Conservation (phyloP, 2,888 invertebrate species). For the Artemia sp. region DNA sequence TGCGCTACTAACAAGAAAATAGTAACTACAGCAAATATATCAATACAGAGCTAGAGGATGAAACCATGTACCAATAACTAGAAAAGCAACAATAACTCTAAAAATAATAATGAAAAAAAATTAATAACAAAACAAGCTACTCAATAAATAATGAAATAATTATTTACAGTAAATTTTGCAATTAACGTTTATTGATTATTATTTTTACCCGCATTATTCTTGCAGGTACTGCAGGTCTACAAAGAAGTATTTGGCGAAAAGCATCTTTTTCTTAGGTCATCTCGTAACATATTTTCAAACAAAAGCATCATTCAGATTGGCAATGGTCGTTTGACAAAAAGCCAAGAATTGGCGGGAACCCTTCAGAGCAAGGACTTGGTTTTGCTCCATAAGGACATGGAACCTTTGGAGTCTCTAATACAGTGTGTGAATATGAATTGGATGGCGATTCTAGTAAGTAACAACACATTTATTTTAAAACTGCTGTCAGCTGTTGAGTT, state of each 20-base stretch:
- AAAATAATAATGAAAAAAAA: neutral
- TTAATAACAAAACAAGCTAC: no score
- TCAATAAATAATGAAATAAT: no score
- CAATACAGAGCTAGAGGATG: no score
- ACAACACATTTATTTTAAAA: no score
- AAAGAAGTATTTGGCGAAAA: slow-evolving; percentile 35
- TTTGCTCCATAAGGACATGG: slow-evolving; percentile 41
- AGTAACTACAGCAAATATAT: no score
- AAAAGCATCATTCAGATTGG: slow-evolving; percentile 44
- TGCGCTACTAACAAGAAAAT: no score
- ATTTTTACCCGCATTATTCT: neutral
- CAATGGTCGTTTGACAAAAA: slow-evolving; percentile 40
- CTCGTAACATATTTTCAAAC: slow-evolving; percentile 43
- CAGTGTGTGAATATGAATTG: slow-evolving; percentile 80
- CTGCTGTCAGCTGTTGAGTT: no score
- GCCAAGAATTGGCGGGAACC: slow-evolving; percentile 27
- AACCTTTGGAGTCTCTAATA: slow-evolving; percentile 55
- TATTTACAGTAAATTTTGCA: no score
- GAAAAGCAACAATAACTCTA: neutral
- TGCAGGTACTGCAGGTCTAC: slow-evolving; percentile 34
- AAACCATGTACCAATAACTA: no score
- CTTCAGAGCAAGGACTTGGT: slow-evolving; percentile 32
- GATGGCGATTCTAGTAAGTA: slow-evolving; percentile 64
- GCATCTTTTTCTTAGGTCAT: slow-evolving; percentile 38
- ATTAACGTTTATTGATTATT: neutral